A percentile compares a stretch with the other conserved stretches of the same genome.
Evolutionary conservation across 2,888 invertebrate genomes (phyloP).

Genomic region (Eucera pruinosa): DNA sequence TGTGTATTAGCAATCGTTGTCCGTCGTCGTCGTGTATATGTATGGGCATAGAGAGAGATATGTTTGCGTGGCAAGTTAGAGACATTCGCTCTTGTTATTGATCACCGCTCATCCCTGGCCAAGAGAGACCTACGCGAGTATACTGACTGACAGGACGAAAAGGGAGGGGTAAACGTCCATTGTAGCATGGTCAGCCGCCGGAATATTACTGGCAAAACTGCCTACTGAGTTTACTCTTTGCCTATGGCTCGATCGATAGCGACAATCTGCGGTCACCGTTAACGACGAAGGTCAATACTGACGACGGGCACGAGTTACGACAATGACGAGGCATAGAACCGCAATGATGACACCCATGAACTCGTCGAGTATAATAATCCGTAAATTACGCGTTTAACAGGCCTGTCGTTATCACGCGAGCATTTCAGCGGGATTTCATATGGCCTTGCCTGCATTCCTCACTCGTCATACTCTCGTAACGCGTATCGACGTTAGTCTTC

Average conservation of each 20-base stretch:
- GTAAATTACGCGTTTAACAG: constrained; percentile 76
- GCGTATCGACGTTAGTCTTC: constrained; percentile 35
- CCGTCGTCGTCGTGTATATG: no score
- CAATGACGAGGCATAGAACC: constrained; percentile 45
- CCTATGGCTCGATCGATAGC: constrained; percentile 47
- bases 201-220: constrained; percentile 75
- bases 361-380: constrained; percentile 74
- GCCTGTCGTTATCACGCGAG: constrained; percentile 49
- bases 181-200: constrained; percentile 73
- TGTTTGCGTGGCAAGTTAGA: constrained; percentile 41
- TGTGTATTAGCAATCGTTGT: no score
- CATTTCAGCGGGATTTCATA: constrained; percentile 16
- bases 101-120: constrained; percentile 67
- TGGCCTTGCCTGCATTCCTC: constrained; percentile 41
- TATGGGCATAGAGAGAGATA: background rate
- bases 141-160: constrained; percentile 15
- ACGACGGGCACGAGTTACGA: constrained; percentile 32
- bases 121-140: background rate
- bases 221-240: constrained; percentile 62
- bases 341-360: constrained; percentile 65
- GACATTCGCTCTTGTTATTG: constrained; percentile 68
- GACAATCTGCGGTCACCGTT: constrained; percentile 52
- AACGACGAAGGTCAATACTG: constrained; percentile 59
- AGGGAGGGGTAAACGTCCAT: constrained; percentile 65
- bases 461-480: constrained; percentile 42